Base-by-base conservation (phyloP, 2,888 invertebrate species). In the Electrophaes corylata region DNA sequence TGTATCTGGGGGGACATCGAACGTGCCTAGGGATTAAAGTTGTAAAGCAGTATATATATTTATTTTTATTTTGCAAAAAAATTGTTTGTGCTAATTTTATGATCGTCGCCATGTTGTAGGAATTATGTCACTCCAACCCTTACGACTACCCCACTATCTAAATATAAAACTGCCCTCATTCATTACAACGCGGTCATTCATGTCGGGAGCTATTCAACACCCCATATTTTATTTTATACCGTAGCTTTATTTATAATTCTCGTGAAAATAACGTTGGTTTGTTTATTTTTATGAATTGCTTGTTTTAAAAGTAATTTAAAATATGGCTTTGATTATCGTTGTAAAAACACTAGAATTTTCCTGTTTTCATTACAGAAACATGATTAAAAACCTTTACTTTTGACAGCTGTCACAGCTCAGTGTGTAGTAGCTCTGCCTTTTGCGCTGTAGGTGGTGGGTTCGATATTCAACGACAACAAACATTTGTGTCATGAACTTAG, bases 121-220 rank as follows among this genome's bases (percentile, higher is more conserved):
- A 45, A 46, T 23, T 47, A 20, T 23, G 37, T 44, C 18, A 52
- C 19, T n/a, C 12, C 35, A 29, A 37, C 52, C 52, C 44, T 29
- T 40, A 48, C 19, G 19, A n/a, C 14, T 35, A 37, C 12, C 37
- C 4, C 39, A 39, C 43, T 40, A 53, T 46, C 39, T 47, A 54
- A 47, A 43, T 26, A 54, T 47, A 47, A 16, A 20, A 35, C 20
- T 53, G 23, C 5, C 31, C 41, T 12, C 54, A 33, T 54, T 54
- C 40, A 41, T 16, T 31, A 16, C 16, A 14, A 8, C 23, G 19
- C 5, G 41, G 54, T 41, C 54, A 47, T 54, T 47, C 54, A 54
- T 23, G 31, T 40, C 33, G 16, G 14, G 40, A 40, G 12, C 12
- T 37, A 8, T 44, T 56, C n/a, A 14, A 23, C 44, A 19, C 31